Conservation (phyloP, 2,113 vertebrate species). For the Tachysurus vachellii region DNA sequence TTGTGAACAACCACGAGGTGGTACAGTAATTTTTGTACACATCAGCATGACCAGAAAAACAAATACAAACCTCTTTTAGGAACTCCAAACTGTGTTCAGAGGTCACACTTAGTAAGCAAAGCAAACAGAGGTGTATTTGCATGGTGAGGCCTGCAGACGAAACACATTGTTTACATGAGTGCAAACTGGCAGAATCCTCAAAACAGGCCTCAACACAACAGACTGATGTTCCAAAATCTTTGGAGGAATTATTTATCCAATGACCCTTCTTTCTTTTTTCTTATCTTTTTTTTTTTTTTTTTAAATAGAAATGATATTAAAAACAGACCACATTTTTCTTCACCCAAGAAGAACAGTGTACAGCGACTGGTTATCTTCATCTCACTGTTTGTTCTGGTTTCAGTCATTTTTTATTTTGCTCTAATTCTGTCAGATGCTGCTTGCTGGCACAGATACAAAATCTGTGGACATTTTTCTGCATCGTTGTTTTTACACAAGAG, state of each 20-base stretch:
- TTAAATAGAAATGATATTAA: not conserved
- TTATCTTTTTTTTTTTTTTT: not conserved
- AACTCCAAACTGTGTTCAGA: constrained; percentile 18
- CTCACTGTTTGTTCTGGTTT: constrained; percentile 7
- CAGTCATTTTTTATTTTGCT: constrained; percentile 14
- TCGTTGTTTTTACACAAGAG: not conserved
- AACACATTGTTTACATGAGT: constrained; percentile 32
- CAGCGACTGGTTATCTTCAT: not conserved
- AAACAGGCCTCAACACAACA: constrained; percentile 29
- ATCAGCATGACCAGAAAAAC: not conserved
- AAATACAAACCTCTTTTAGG: not conserved
- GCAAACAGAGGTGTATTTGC: constrained; percentile 44
- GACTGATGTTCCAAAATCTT: not conserved
- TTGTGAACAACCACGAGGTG: not conserved
- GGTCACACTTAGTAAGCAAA: constrained; percentile 19
- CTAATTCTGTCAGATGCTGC: not conserved
- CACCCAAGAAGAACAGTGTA: not conserved
- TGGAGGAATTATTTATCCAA: not conserved
- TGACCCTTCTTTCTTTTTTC: not conserved
- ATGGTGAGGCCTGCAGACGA: constrained; percentile 20
- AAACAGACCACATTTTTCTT: not conserved
- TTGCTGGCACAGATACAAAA: not conserved
- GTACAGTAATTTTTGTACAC: not conserved
- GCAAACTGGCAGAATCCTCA: constrained; percentile 20
- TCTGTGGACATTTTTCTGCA: not conserved